Evolutionary conservation across 1,140 invertebrate genomes (phyloP), one percentile per base, ranked within the genome.

Genomic region (Drosophila bocki): DNA sequence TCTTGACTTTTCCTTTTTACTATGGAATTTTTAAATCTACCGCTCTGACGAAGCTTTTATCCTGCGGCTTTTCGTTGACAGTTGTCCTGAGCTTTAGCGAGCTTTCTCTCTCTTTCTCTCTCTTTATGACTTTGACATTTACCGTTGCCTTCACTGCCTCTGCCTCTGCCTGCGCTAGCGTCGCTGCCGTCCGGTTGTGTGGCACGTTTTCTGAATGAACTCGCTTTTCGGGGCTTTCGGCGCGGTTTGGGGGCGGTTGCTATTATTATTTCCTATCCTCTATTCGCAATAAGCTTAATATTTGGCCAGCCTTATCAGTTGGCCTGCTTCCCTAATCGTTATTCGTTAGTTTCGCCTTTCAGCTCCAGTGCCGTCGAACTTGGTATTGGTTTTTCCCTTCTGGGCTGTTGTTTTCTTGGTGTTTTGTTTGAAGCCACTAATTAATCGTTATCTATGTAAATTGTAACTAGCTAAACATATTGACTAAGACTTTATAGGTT

Each of bases 131-230:
- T 90, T 88, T 88, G 85, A 88, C 85, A 84, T 88, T 88, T 88
- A 77, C 48, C 64, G 67, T 64, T 41, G 72, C 57, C 41, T 75
- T 47, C 42, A 17, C 33, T 50, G 35, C 22, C 22, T 44, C 51
- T 59, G 37, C 47, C 67, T 35, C 29, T 41, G 45, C 35, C 65
- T 29, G 37, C 12, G 60, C 62, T 32, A 47, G 37, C 67, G 47
- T 67, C 37, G 48, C 68, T 63, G 57, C 51, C 59, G 82, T 81
- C 85, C 80, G 85, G 77, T 80, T 90, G 56, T 81, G 65, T 90
- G 65, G 84, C 84, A 88, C 84, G 69, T 81, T 88, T 88, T 88
- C 85, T 90, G 85, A 88, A 90, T 88, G 85, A 90, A 88, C 72
- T 84, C 47, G 72, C 70, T 74, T 81, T 65, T 80, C 54, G 64